Conservation (phyloP, 1,140 invertebrate genomes). For the Drosophila obscura region DNA sequence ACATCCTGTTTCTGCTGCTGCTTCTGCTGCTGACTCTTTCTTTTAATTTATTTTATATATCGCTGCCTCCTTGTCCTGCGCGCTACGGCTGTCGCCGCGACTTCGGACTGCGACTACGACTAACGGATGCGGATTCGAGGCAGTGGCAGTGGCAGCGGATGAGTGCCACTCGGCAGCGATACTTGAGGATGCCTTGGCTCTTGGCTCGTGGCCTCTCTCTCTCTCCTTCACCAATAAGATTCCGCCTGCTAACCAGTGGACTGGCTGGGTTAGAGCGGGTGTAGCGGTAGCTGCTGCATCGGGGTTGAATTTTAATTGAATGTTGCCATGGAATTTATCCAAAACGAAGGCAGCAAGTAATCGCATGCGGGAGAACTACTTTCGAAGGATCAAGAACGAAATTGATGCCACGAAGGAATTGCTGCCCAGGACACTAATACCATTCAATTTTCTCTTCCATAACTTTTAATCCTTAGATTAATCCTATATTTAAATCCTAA, state of each 20-base stretch:
- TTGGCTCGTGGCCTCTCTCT: slow-evolving; percentile 14
- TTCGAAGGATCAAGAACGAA: not conserved
- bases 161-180: slow-evolving; percentile 15
- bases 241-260: slow-evolving; percentile 15
- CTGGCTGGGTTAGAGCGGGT: not conserved
- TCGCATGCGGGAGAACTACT: not conserved
- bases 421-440: no score
- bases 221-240: slow-evolving; percentile 69
- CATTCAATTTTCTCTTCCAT: no score
- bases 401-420: no score
- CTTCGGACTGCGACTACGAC: slow-evolving; percentile 16
- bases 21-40: slow-evolving; percentile 60
- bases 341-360: not conserved
- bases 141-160: not conserved
- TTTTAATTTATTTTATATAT: slow-evolving; percentile 79
- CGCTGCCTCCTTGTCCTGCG: slow-evolving; percentile 55
- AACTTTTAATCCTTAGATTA: no score
- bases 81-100: slow-evolving; percentile 10
- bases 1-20: slow-evolving; percentile 18
- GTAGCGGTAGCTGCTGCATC: slow-evolving; percentile 8
- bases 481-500: no score
- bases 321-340: slow-evolving; percentile 38
- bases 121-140: slow-evolving; percentile 7
- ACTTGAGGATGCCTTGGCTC: slow-evolving; percentile 37
- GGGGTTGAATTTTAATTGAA: slow-evolving; percentile 47